Conservation (phyloP, 2,888 invertebrate genomes). For the Polylopha cassiicola region DNA sequence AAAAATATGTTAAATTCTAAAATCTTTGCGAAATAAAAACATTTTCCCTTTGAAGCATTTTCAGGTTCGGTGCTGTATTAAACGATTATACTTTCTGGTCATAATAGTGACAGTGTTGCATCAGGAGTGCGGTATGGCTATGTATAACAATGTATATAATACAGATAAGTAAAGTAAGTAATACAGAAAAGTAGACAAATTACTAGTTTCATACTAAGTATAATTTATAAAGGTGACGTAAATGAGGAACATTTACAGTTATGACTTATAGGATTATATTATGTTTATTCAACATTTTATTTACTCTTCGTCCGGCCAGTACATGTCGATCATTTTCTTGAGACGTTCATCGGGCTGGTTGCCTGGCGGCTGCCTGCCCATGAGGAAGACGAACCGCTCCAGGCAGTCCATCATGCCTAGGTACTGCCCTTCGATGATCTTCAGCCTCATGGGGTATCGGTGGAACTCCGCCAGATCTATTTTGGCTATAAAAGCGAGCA, state of each 20-base stretch:
- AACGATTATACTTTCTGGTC: too few species aligned
- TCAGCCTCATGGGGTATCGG: constrained; percentile 58
- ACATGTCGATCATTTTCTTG: constrained; percentile 50
- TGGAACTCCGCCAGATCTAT: constrained; percentile 49
- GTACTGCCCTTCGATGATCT: constrained; percentile 50
- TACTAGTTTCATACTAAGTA: constrained; percentile 4
- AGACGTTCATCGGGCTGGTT: constrained; percentile 46
- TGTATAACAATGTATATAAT: too few species aligned
- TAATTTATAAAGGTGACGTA: too few species aligned
- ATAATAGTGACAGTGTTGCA: too few species aligned
- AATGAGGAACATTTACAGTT: too few species aligned
- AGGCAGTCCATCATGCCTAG: constrained; percentile 65
- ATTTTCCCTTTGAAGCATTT: too few species aligned
- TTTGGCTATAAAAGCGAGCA: constrained; percentile 37
- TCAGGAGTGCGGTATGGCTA: too few species aligned
- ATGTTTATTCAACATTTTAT: constrained; percentile 1
- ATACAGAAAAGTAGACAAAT: not conserved
- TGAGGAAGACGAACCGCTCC: constrained; percentile 56
- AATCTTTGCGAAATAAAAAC: too few species aligned
- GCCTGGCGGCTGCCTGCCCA: constrained; percentile 49
- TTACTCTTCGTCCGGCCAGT: constrained; percentile 49
- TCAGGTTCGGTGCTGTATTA: too few species aligned
- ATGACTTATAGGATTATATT: constrained; percentile 11
- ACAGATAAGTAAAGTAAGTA: too few species aligned
- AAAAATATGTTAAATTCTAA: too few species aligned